Evolutionary conservation across 2,113 vertebrate species (phyloP).

Genomic region (Lonchura striata): DNA sequence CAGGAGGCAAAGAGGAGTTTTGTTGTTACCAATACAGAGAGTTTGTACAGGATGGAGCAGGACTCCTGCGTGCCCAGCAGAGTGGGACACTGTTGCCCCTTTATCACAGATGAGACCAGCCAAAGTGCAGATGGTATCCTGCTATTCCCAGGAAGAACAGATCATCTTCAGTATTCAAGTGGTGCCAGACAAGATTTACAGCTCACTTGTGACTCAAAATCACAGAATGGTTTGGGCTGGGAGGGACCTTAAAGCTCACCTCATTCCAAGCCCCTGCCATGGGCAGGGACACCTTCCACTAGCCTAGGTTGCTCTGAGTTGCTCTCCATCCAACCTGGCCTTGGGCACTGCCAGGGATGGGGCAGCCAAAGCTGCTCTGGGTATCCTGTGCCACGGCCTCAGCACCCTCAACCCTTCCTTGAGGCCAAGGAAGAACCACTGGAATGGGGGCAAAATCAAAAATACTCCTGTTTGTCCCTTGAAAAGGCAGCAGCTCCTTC

Average conservation of each 20-base stretch:
- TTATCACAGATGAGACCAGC: neutral
- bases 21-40: neutral
- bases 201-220: neutral
- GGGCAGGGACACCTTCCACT: neutral
- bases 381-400: neutral
- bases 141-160: neutral
- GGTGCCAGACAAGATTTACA: too few relatives aligned
- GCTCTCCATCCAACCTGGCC: neutral
- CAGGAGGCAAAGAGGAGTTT: too few relatives aligned
- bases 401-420: rapidly evolving
- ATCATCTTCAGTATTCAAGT: neutral
- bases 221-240: neutral
- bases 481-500: neutral
- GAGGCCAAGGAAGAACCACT: neutral
- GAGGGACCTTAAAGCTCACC: neutral
- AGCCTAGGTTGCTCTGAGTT: rapidly evolving
- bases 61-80: neutral
- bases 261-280: rapidly evolving
- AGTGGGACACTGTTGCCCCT: rapidly evolving
- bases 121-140: neutral
- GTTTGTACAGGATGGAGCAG: rapidly evolving
- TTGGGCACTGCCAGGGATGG: neutral
- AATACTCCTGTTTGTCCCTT: neutral
- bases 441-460: neutral
- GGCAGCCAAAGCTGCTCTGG: neutral